phyloP scores from a whole-genome alignment of 2,888 invertebrate species.

The Drosophila engyochracea region DNA sequence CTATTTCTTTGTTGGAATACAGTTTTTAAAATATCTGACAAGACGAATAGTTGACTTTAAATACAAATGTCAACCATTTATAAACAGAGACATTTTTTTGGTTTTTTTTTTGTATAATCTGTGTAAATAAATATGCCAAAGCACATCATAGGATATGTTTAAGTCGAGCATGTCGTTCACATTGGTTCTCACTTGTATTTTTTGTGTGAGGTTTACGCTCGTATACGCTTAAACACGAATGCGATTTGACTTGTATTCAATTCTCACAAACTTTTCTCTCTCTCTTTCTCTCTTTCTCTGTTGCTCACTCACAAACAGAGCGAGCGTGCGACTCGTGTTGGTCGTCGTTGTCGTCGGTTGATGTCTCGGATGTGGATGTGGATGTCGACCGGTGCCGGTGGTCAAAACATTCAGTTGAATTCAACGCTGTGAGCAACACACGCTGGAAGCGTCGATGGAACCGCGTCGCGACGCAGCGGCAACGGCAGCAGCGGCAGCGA shows the following conservation, averaged over 20 bases:
- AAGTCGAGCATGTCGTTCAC: neutral
- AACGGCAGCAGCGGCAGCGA: constrained; percentile 55
- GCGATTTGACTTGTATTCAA: constrained; percentile 43
- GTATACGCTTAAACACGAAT: constrained; percentile 14
- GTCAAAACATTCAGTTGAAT: constrained; percentile 70
- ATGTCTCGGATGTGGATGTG: constrained; percentile 65
- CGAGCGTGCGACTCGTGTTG: constrained; percentile 50
- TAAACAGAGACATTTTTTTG: neutral
- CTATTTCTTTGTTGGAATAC: neutral
- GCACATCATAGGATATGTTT: constrained; percentile 3
- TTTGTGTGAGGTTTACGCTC: constrained; percentile 15
- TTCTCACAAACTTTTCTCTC: constrained; percentile 28
- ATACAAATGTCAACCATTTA: neutral
- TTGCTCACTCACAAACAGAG: constrained; percentile 27
- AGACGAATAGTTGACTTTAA: neutral
- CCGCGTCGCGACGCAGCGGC: constrained; percentile 66
- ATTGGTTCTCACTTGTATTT: constrained; percentile 7
- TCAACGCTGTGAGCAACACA: constrained; percentile 75
- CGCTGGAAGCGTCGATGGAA: constrained; percentile 70
- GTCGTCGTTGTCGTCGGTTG: constrained; percentile 63
- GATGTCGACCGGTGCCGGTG: constrained; percentile 74
- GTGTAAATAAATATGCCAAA: neutral
- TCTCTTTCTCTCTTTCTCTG: constrained; percentile 20
- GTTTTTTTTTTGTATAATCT: neutral
- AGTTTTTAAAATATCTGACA: neutral